A percentile compares a stretch with the other conserved stretches of the same genome.
These are phyloP conservation scores for Chloroceryle aenea DNA, from an alignment of 2,113 vertebrate genomes.

Conservation along the genomic window DNA sequence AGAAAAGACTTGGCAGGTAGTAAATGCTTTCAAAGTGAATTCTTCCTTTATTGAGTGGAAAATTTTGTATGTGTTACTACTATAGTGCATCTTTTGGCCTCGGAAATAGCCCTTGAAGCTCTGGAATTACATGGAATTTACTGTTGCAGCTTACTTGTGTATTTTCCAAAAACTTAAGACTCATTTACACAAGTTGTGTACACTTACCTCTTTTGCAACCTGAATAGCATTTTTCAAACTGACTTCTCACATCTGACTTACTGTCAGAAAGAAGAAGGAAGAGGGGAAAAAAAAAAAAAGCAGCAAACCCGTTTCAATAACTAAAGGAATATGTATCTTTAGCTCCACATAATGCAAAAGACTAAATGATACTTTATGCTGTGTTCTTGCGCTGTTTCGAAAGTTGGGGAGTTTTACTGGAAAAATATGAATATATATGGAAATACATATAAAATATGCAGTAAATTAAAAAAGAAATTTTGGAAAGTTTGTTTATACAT, in stretches of 20 bases:
- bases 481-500: background rate
- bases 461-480: background rate
- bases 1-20: background rate
- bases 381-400: background rate
- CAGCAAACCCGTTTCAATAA: background rate
- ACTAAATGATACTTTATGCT: background rate
- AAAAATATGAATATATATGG: background rate
- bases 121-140: background rate
- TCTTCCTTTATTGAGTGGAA: background rate
- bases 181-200: background rate
- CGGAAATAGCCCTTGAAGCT: background rate
- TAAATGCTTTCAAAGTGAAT: background rate
- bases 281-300: background rate
- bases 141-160: background rate
- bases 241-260: background rate
- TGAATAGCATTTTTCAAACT: background rate
- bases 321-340: background rate
- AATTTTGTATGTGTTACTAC: background rate
- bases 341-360: background rate
- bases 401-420: accelerated
- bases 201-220: background rate
- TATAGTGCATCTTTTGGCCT: background rate
- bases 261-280: background rate
- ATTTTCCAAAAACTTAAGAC: background rate
- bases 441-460: background rate